Base-by-base conservation (phyloP, 2,113 vertebrate species). In the Thalassoma bifasciatum region DNA sequence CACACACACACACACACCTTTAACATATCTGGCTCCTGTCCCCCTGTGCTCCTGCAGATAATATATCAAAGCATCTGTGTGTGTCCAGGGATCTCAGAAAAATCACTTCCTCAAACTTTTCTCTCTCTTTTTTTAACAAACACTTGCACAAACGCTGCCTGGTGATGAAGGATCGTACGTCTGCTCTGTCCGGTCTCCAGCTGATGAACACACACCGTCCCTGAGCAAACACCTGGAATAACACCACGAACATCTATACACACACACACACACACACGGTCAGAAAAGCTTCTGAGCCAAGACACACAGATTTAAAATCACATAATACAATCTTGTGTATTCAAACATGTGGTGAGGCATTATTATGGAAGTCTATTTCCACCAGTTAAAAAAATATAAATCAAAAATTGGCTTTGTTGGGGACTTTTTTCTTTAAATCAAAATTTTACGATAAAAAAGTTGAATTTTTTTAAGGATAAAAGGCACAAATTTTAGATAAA, bases 1-100 rank as follows among this genome's bases (percentile, higher is more conserved):
- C n/a, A n/a, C n/a, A n/a, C n/a, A n/a, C n/a, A n/a, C n/a, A n/a
- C n/a, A n/a, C n/a, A n/a, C n/a, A n/a, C n/a, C n/a, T 58, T 30
- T 17, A 40, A 63, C 23, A 38, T 58, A 8, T 70, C 62, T 54
- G 61, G 65, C 76, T 84, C 74, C 16, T 0, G 81, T 81, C 81
- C 84, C 77, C 86, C 85, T 85, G 53, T 65, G 83, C 84, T 89
- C 86, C 86, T 57, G 37, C 86, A 92, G 94, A 93, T 96, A 95
- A 92, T 84, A 94, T 94, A 94, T 94, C 95, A 96, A 95, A 96
- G 93, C 86, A 66, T 88, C 72, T 84, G 50, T 90, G 70, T 87
- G 90, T 84, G 82, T 83, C 70, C 86, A 88, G 86, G 59, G 10
- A 83, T 74, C 62, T 69, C 56, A 54, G 75, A 80, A 82, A 76